Base-by-base conservation (phyloP, 1,140 invertebrate species). In the Ceratosolen fusciceps region DNA sequence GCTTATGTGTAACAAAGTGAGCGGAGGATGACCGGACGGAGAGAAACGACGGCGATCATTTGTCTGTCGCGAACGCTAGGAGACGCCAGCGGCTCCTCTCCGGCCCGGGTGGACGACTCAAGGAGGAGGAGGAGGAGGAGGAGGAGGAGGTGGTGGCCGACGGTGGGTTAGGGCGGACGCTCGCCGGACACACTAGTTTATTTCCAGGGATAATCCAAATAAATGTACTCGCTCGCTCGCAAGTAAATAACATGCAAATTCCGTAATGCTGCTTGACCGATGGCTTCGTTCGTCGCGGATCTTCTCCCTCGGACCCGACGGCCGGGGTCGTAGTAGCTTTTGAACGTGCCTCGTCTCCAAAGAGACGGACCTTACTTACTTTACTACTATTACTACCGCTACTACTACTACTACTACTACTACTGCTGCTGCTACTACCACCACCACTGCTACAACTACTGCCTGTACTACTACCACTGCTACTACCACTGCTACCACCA, bases 171-270 rank as follows among this genome's bases (percentile, higher is more conserved):
- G 26, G 29, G 68, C 29, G 80, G 77, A 70, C 79, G 70, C 76
- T n/a, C n/a, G n/a, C n/a, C n/a, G n/a, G n/a, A n/a, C n/a, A 83
- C 80, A 82, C 84, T 88, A 88, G 86, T 90, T 90, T 90, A 90
- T 90, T 89, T 90, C 88, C 87, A 88, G 85, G 88, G 89, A 90
- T 90, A 90, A 90, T 90, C 90, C 90, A 90, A 90, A 90, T 88
- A 90, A 90, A 90, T 90, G 90, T 90, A 90, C 90, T 90, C 86
- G 85, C 87, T 88, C 86, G 88, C 88, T 89, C 85, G 86, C 85
- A 86, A 89, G 89, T 90, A 90, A 90, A 90, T 90, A 90, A 90
- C 90, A 90, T 90, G 90, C 88, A 90, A 90, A 90, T 90, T 83
- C 89, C 86, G 89, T 90, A 90, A 90, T 90, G 88, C 90, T 89